These are phyloP conservation scores for Zaprionus ghesquierei DNA, from an alignment of 1,140 invertebrate genomes.

Conservation along the genomic window DNA sequence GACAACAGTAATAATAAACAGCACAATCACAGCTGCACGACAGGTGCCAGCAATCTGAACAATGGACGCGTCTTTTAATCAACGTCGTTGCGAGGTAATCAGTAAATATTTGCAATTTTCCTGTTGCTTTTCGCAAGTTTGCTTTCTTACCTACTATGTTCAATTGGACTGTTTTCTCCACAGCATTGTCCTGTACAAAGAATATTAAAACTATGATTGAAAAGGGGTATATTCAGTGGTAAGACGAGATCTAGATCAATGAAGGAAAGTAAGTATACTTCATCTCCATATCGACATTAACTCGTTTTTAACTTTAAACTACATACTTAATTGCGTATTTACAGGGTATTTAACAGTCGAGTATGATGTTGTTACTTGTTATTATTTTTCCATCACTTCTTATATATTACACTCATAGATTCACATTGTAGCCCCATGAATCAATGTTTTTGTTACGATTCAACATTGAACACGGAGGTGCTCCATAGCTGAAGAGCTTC, in stretches of 20 bases:
- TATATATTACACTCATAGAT: too few relatives aligned
- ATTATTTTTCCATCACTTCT: too few relatives aligned
- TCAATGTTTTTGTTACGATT: neutral
- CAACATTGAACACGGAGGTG: constrained; percentile 21
- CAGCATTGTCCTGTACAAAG: constrained; percentile 1
- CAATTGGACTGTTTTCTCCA: constrained; percentile 13
- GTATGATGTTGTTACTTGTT: too few relatives aligned
- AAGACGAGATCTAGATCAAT: too few relatives aligned
- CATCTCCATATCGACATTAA: too few relatives aligned
- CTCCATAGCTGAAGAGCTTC: constrained; percentile 35
- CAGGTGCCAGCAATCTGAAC: constrained; percentile 17
- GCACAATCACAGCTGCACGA: neutral
- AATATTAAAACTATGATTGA: neutral
- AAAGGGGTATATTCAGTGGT: neutral
- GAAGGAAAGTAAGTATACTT: too few relatives aligned
- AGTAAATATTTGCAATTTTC: constrained; percentile 70
- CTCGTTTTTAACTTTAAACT: too few relatives aligned
- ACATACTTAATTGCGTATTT: neutral
- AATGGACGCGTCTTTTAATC: constrained; percentile 58
- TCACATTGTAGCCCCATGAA: neutral
- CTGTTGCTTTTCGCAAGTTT: constrained; percentile 51
- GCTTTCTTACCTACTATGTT: constrained; percentile 60
- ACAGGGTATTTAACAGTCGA: neutral
- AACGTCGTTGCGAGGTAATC: constrained; percentile 63
- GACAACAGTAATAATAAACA: neutral